Evolutionary conservation across 2,113 vertebrate genomes (phyloP).

Genomic region (Parus major): DNA sequence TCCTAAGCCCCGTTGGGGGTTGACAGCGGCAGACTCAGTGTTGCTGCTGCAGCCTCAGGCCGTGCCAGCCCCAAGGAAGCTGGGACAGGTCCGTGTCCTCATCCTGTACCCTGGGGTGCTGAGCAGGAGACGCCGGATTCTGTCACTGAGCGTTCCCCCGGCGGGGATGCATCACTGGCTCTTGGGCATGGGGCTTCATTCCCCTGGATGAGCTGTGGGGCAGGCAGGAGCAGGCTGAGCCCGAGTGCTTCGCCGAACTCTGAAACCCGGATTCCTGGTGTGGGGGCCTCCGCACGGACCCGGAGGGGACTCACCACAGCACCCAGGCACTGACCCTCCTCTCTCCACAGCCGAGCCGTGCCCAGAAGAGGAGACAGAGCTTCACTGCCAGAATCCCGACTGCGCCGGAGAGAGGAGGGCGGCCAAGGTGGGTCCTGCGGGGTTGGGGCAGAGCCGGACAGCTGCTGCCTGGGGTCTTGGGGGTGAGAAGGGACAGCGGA

Average conservation of each 20-base stretch:
- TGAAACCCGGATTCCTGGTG: background rate
- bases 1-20: background rate
- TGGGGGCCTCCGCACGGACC: background rate
- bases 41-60: background rate
- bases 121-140: background rate
- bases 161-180: background rate
- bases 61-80: background rate
- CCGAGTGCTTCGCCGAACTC: background rate
- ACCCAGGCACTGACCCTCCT: background rate
- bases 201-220: background rate
- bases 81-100: background rate
- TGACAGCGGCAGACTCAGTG: background rate
- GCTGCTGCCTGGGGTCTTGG: background rate
- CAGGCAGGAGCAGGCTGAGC: background rate
- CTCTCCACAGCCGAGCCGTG: conserved; percentile 80
- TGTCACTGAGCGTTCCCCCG: background rate
- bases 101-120: background rate
- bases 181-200: background rate
- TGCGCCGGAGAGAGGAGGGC: conserved; percentile 82
- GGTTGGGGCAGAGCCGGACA: fast-evolving
- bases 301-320: background rate
- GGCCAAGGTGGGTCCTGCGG: conserved; percentile 78
- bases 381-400: conserved; percentile 84
- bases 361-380: conserved; percentile 79
- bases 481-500: background rate